These are phyloP conservation scores for Omphaloscelis lunosa DNA, from an alignment of 2,888 invertebrate genomes.

Conservation along the genomic window DNA sequence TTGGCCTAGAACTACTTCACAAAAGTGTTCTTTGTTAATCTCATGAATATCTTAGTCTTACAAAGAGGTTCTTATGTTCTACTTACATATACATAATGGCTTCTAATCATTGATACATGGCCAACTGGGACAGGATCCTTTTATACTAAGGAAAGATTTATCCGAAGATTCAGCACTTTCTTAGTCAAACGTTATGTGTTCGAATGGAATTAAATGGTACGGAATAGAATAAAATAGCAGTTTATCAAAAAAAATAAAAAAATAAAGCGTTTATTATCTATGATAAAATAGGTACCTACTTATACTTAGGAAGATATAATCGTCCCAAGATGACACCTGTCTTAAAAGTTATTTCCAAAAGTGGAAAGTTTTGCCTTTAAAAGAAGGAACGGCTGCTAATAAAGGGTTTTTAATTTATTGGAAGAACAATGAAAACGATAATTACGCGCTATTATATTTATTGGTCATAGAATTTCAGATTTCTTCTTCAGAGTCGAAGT, in stretches of 20 bases:
- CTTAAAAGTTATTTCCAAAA: conserved; percentile 10
- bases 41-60: conserved; percentile 28
- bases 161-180: conserved; percentile 36
- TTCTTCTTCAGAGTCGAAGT: not conserved
- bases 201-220: conserved; percentile 38
- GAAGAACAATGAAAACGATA: not conserved
- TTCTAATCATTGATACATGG: conserved; percentile 43
- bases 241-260: not conserved
- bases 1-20: conserved; percentile 1
- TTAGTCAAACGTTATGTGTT: conserved; percentile 19
- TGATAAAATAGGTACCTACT: not conserved
- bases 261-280: not conserved
- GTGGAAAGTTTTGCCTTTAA: not conserved
- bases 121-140: conserved; percentile 51
- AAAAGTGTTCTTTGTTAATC: conserved; percentile 25
- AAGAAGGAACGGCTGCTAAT: not conserved
- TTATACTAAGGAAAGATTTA: conserved; percentile 37
- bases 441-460: not conserved
- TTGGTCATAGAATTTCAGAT: not conserved
- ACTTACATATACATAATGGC: conserved; percentile 41
- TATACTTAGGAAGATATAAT: not conserved
- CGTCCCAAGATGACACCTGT: not conserved
- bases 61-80: conserved; percentile 26
- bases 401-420: not conserved
- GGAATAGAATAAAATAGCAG: conserved; percentile 8